A percentile compares a stretch with the other conserved stretches of the same genome.
Conservation (phyloP, 2,797 vertebrate species). For the Sparidentex hasta region DNA sequence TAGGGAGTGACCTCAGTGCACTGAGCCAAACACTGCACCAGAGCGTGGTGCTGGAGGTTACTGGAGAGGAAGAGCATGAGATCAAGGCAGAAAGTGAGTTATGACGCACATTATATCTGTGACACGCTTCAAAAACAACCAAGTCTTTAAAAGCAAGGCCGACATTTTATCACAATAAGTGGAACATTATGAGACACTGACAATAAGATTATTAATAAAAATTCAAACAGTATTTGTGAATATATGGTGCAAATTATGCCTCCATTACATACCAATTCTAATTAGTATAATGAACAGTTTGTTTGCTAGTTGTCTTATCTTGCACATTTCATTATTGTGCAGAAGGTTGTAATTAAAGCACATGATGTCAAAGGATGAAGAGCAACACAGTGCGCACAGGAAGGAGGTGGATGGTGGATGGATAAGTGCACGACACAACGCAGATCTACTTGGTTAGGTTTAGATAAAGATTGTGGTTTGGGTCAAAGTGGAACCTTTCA, state of each 20-base stretch:
- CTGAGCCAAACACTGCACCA: slow-evolving; percentile 95
- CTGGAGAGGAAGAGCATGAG: slow-evolving; percentile 71
- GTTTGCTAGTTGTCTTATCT: neutral
- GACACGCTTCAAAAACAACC: neutral
- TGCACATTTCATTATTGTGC: neutral
- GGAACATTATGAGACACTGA: neutral
- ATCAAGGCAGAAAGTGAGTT: neutral
- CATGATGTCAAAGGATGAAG: too few species aligned
- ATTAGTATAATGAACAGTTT: neutral
- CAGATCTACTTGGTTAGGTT: too few species aligned
- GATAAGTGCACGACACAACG: too few species aligned
- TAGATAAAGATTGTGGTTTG: too few species aligned
- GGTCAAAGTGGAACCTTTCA: too few species aligned
- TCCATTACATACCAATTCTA: neutral
- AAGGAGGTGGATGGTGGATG: too few species aligned
- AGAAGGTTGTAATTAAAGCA: neutral
- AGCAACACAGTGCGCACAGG: too few species aligned
- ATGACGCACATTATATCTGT: neutral
- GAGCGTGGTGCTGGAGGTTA: slow-evolving; percentile 92
- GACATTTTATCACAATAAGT: too few species aligned
- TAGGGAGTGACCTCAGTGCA: slow-evolving; percentile 94
- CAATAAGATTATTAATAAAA: neutral
- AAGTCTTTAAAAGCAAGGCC: too few species aligned
- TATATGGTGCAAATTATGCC: neutral
- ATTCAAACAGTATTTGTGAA: neutral